Conservation (phyloP, 2,888 invertebrate genomes). For the Slavum lentiscoides region DNA sequence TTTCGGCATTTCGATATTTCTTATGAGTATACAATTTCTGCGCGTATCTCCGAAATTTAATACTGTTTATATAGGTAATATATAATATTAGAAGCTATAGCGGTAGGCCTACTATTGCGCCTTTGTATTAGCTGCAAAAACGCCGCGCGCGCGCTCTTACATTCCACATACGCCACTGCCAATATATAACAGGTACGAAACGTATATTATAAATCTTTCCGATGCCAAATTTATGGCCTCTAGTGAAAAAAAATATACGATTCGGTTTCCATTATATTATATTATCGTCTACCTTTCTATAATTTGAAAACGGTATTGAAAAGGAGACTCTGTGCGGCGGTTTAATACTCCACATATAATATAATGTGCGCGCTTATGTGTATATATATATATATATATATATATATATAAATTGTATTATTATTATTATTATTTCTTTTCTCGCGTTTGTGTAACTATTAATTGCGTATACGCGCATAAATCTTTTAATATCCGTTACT, state of each 20-base stretch:
- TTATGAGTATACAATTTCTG: neutral
- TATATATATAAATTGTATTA: neutral
- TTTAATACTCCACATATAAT: constrained; percentile 35
- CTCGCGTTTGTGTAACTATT: neutral
- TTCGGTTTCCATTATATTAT: constrained; percentile 19
- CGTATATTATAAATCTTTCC: constrained; percentile 50
- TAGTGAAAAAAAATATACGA: constrained; percentile 12
- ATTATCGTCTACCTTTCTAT: constrained; percentile 42
- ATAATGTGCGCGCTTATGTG: too few species aligned
- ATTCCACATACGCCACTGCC: neutral
- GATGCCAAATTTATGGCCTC: constrained; percentile 48
- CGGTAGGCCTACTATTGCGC: neutral
- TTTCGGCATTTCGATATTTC: too few species aligned
- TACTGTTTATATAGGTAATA: neutral
- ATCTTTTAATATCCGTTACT: constrained; percentile 30
- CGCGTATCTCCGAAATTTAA: neutral
- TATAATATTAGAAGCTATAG: too few species aligned
- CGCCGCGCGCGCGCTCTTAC: constrained; percentile 14
- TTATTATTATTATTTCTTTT: constrained; percentile 25
- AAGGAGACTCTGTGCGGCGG: constrained; percentile 7
- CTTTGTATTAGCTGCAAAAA: constrained; percentile 18
- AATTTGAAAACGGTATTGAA: constrained; percentile 50
- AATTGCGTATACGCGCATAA: constrained; percentile 31
- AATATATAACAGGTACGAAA: constrained; percentile 6
- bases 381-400: too few species aligned